phyloP scores from a whole-genome alignment of 2,113 vertebrate species.

The Scomber colias region DNA sequence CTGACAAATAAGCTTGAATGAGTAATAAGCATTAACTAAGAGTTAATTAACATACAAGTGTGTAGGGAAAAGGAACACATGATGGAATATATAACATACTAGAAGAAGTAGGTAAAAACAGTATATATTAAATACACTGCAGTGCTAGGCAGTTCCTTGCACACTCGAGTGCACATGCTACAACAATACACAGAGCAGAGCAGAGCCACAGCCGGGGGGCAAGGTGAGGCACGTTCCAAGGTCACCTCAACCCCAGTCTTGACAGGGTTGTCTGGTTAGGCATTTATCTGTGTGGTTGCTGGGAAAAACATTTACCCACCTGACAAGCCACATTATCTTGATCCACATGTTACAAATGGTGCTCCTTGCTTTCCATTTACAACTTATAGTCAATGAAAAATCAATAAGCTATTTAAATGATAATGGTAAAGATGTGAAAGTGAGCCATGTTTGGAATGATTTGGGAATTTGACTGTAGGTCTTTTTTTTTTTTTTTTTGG shows the following conservation, averaged over 20 bases:
- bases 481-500: neutral
- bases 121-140: neutral
- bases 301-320: conserved; percentile 48
- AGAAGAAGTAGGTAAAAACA: neutral
- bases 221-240: conserved; percentile 57
- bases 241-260: conserved; percentile 39
- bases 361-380: conserved; percentile 24
- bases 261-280: conserved; percentile 21
- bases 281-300: neutral
- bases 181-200: neutral
- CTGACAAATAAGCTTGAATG: no score
- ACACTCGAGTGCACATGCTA: neutral
- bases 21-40: no score
- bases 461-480: neutral
- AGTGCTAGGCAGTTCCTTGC: neutral
- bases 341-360: conserved; percentile 26
- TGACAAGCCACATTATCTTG: conserved; percentile 32
- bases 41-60: no score
- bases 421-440: conserved; percentile 44
- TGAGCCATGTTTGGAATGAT: neutral
- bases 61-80: no score
- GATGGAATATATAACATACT: no score
- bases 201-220: neutral
- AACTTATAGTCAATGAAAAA: conserved; percentile 55
- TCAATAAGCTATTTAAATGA: conserved; percentile 75